Conservation (phyloP, 2,797 vertebrate species). For the Myotis pilosus region DNA sequence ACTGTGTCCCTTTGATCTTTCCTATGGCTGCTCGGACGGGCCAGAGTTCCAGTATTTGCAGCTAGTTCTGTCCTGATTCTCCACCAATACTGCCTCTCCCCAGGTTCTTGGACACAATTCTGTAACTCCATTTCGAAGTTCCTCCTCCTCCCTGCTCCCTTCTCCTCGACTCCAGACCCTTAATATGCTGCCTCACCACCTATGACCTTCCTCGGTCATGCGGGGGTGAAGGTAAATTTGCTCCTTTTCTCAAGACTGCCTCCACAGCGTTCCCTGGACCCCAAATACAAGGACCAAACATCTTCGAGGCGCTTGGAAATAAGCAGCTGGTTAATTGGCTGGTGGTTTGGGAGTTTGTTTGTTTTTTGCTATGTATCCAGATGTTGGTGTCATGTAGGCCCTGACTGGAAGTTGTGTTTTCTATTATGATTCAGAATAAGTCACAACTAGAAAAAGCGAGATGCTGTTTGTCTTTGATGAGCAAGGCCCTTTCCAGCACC, state of each 20-base stretch:
- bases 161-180: not conserved
- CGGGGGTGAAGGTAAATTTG: not conserved
- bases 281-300: not conserved
- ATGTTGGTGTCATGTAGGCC: constrained; percentile 51
- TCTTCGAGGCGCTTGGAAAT: constrained; percentile 12
- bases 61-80: not conserved
- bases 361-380: constrained; percentile 48
- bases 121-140: not conserved
- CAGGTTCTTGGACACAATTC: constrained; percentile 9
- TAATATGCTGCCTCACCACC: not conserved
- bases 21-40: not conserved
- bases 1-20: constrained; percentile 64
- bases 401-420: constrained; percentile 42
- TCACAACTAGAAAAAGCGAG: constrained; percentile 33
- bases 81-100: not conserved
- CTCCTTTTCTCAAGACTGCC: not conserved
- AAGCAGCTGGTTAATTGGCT: constrained; percentile 32
- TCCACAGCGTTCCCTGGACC: not conserved
- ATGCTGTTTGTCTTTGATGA: not conserved
- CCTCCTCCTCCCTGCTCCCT: not conserved
- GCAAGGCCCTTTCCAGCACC: not conserved
- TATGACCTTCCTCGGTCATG: not conserved
- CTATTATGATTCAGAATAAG: constrained; percentile 47
- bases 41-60: not conserved
- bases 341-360: not conserved